phyloP scores from a whole-genome alignment of 2,888 invertebrate species.

The Operophtera brumata region DNA sequence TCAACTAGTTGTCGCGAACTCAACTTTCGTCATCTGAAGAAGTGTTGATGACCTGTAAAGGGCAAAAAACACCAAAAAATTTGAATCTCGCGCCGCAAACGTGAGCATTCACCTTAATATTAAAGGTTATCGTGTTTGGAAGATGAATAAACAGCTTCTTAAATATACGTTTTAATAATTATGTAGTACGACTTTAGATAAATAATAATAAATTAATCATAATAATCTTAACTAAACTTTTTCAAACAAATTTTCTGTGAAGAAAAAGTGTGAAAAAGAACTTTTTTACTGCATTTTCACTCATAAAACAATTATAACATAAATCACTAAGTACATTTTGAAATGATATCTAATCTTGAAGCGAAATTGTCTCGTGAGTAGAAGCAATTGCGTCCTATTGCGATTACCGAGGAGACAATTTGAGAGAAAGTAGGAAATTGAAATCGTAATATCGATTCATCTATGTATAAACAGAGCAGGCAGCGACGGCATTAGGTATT shows the following conservation, averaged over 20 bases:
- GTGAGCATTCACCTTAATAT: no score
- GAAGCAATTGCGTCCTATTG: slow-evolving; percentile 58
- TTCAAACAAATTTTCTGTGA: slow-evolving; percentile 44
- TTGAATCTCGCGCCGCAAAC: no score
- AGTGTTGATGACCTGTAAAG: no score
- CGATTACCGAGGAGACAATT: slow-evolving; percentile 55
- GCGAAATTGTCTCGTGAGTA: slow-evolving; percentile 27
- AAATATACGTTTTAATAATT: neutral
- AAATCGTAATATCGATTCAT: slow-evolving; percentile 23
- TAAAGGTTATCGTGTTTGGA: neutral
- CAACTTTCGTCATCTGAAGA: no score
- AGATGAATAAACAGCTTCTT: neutral
- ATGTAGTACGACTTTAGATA: slow-evolving; percentile 3
- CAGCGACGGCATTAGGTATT: no score
- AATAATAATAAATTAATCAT: slow-evolving; percentile 25
- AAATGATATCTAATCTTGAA: neutral
- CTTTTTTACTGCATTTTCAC: slow-evolving; percentile 63
- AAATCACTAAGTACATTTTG: neutral
- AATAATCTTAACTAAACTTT: slow-evolving; percentile 33
- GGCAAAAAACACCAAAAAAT: no score
- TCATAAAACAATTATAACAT: slow-evolving; percentile 34
- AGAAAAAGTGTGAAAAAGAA: slow-evolving; percentile 53
- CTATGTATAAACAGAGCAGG: slow-evolving; percentile 11
- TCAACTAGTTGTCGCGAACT: no score
- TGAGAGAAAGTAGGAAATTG: slow-evolving; percentile 34